Conservation (phyloP, 2,888 invertebrate species). For the Andrena bicolor region DNA sequence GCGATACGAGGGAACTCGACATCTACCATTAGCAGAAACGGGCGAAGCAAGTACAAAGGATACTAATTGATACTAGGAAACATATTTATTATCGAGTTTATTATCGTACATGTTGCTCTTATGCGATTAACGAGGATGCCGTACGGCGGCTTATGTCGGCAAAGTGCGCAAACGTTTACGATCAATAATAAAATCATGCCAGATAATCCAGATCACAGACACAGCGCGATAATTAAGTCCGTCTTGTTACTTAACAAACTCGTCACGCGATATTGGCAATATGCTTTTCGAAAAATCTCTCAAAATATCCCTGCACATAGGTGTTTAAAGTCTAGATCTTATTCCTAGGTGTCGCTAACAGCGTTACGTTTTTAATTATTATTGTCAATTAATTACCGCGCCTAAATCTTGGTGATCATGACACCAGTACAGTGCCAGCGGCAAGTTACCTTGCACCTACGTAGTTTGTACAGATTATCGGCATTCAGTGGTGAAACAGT, state of each 20-base stretch:
- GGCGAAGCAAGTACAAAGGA: constrained; percentile 74
- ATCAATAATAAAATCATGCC: constrained; percentile 57
- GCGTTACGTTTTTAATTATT: not conserved
- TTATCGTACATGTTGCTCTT: constrained; percentile 78
- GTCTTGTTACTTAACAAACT: not conserved
- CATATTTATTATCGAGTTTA: constrained; percentile 80
- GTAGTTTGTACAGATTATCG: constrained; percentile 60
- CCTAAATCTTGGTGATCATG: constrained; percentile 35
- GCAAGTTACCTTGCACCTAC: constrained; percentile 20
- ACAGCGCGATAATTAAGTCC: constrained; percentile 56
- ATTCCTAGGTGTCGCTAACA: not conserved
- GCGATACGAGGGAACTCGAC: constrained; percentile 26
- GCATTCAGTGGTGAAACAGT: constrained; percentile 29
- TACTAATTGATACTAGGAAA: constrained; percentile 79
- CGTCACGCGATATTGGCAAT: not conserved
- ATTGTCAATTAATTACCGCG: constrained; percentile 46
- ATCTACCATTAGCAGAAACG: constrained; percentile 64
- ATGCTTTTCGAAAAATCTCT: not conserved
- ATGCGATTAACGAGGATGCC: constrained; percentile 68
- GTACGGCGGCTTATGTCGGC: constrained; percentile 48
- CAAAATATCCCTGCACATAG: no score
- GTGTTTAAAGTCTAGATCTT: not conserved
- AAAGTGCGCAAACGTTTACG: constrained; percentile 61
- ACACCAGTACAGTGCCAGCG: constrained; percentile 33
- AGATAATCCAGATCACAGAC: constrained; percentile 66